phyloP scores from a whole-genome alignment of 2,888 invertebrate species.

The Terebella lapidaria region DNA sequence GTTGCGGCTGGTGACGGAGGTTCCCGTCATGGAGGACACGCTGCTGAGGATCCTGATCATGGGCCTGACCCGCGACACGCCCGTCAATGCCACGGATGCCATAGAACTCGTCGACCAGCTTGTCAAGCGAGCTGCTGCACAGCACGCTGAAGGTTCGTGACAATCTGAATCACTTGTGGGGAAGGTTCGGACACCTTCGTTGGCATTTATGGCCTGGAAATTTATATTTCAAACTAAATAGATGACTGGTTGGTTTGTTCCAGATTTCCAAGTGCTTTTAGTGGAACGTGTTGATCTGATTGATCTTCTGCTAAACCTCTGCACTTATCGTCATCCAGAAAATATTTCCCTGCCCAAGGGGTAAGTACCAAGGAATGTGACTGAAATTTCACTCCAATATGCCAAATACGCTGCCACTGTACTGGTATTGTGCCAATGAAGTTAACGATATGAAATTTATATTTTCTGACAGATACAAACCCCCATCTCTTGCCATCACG shows the following conservation, averaged over 20 bases:
- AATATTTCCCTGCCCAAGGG: constrained; percentile 81
- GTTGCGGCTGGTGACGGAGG: constrained; percentile 77
- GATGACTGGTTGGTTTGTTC: too few species aligned
- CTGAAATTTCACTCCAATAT: background rate
- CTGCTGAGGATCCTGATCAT: constrained; percentile 76
- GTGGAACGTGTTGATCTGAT: constrained; percentile 65
- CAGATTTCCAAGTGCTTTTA: constrained; percentile 46
- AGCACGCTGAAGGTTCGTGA: constrained; percentile 63
- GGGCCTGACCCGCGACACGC: constrained; percentile 66
- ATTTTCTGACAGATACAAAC: constrained; percentile 59
- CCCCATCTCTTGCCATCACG: constrained; percentile 86
- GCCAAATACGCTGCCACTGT: too few species aligned
- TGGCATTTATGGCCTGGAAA: too few species aligned
- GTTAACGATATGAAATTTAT: background rate
- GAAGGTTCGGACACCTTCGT: too few species aligned
- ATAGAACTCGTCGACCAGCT: constrained; percentile 81
- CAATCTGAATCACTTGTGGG: too few species aligned
- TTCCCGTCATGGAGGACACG: constrained; percentile 79
- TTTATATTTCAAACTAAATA: too few species aligned
- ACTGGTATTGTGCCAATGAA: too few species aligned
- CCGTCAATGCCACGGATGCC: constrained; percentile 74
- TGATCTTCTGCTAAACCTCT: constrained; percentile 83
- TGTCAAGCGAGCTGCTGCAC: constrained; percentile 75
- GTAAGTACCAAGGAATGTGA: constrained; percentile 56
- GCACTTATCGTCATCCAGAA: constrained; percentile 87